phyloP scores from a whole-genome alignment of 1,140 invertebrate species.

The Penaeus vannamei region DNA sequence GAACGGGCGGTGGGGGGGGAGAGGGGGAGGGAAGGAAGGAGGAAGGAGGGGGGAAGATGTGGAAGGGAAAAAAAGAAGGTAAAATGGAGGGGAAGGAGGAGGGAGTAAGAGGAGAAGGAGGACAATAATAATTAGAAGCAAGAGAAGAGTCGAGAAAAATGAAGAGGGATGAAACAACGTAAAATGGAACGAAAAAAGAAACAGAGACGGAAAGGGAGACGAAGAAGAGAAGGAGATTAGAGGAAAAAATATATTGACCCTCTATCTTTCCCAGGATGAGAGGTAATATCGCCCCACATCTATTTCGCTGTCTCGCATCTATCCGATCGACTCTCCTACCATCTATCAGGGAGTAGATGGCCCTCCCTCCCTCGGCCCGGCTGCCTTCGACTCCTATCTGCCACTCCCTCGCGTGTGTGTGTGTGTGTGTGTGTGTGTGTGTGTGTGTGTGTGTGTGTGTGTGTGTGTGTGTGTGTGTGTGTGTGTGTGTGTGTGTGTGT shows the following conservation, averaged over 20 bases:
- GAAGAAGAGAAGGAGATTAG: not conserved
- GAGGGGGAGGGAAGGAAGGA: not conserved
- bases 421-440: too few species aligned
- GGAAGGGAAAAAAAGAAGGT: not conserved
- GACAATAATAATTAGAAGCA: not conserved
- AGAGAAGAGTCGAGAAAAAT: not conserved
- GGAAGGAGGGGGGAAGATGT: not conserved
- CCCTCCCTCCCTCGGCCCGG: too few species aligned
- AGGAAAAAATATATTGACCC: not conserved
- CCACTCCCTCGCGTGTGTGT: too few species aligned
- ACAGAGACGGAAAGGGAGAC: not conserved
- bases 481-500: too few species aligned
- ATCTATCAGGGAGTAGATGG: too few species aligned
- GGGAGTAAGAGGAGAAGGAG: not conserved
- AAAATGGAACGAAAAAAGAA: not conserved
- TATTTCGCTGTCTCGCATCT: not conserved
- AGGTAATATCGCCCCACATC: not conserved
- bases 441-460: too few species aligned
- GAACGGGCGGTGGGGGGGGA: not conserved
- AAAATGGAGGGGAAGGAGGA: not conserved
- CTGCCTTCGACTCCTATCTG: too few species aligned
- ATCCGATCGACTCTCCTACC: too few species aligned
- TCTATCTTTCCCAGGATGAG: not conserved
- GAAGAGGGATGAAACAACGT: not conserved
- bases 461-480: too few species aligned